Percentiles rank a stretch among this genome's conserved stretches.
Evolutionary conservation across 2,888 invertebrate species (phyloP).

Genomic region (Drosophila histrio): DNA sequence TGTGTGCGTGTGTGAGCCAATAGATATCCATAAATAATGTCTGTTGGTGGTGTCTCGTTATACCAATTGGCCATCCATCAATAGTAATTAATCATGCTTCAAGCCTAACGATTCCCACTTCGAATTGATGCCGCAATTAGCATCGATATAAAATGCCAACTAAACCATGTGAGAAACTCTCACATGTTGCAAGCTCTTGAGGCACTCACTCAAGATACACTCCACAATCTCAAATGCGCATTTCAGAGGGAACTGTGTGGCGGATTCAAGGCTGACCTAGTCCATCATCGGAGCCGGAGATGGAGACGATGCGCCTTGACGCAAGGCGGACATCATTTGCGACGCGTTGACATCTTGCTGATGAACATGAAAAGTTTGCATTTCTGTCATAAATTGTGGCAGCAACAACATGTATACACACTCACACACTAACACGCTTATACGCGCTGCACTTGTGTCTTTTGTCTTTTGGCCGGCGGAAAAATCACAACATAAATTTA

Average conservation of each 20-base stretch:
- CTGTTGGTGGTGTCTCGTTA: slow-evolving; percentile 54
- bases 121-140: slow-evolving; percentile 59
- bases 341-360: slow-evolving; percentile 68
- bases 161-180: slow-evolving; percentile 37
- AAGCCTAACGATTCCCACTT: slow-evolving; percentile 62
- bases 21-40: slow-evolving; percentile 69
- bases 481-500: slow-evolving; percentile 71
- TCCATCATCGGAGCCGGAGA: slow-evolving; percentile 37
- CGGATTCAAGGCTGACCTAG: slow-evolving; percentile 52
- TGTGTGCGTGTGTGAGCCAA: slow-evolving; percentile 29
- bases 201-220: background rate
- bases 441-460: slow-evolving; percentile 30
- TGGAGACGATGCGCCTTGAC: slow-evolving; percentile 22
- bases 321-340: slow-evolving; percentile 54
- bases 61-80: slow-evolving; percentile 78
- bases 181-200: slow-evolving; percentile 29
- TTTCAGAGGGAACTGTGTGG: background rate
- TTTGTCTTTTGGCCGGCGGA: slow-evolving; percentile 42
- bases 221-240: background rate
- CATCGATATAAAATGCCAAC: slow-evolving; percentile 37
- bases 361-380: slow-evolving; percentile 42
- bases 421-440: background rate
- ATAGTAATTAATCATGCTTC: slow-evolving; percentile 78
- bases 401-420: slow-evolving; percentile 4
- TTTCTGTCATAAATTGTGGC: slow-evolving; percentile 59